phyloP scores from a whole-genome alignment of 2,797 vertebrate species.

The Mormyrops boulengeri region DNA sequence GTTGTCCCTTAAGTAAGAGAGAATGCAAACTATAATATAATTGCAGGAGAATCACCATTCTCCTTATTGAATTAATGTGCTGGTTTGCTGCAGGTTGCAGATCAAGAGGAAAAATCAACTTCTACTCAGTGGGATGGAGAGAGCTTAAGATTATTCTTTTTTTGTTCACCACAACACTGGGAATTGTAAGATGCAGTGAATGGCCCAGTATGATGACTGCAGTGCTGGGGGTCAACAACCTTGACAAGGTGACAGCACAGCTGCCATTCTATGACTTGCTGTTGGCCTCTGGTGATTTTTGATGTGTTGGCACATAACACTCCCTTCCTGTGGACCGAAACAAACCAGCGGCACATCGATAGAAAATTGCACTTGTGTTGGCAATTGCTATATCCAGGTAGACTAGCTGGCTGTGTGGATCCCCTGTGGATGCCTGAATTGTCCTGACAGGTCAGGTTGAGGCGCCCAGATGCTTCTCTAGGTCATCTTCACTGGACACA shows the following conservation, averaged over 20 bases:
- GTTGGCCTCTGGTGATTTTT: conserved; percentile 6
- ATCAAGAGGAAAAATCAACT: background rate
- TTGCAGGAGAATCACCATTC: background rate
- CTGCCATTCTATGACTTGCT: background rate
- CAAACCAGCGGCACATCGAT: background rate
- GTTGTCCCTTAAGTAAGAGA: background rate
- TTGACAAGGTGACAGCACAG: conserved; percentile 6
- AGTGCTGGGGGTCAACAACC: background rate
- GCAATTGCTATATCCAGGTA: background rate
- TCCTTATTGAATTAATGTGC: background rate
- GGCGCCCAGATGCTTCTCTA: background rate
- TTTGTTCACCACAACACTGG: background rate
- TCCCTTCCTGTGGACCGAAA: conserved; percentile 2
- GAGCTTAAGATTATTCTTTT: background rate
- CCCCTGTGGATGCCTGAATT: background rate
- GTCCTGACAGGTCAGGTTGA: conserved; percentile 5
- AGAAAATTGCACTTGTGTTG: conserved; percentile 1
- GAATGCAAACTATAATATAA: background rate
- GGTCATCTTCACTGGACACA: conserved; percentile 3
- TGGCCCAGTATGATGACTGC: background rate
- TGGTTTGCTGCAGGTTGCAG: background rate
- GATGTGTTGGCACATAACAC: conserved; percentile 4
- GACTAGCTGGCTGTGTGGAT: background rate
- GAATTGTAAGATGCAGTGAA: background rate
- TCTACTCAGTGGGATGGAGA: background rate